phyloP scores from a whole-genome alignment of 2,113 vertebrate species.

The Peromyscus maniculatus region DNA sequence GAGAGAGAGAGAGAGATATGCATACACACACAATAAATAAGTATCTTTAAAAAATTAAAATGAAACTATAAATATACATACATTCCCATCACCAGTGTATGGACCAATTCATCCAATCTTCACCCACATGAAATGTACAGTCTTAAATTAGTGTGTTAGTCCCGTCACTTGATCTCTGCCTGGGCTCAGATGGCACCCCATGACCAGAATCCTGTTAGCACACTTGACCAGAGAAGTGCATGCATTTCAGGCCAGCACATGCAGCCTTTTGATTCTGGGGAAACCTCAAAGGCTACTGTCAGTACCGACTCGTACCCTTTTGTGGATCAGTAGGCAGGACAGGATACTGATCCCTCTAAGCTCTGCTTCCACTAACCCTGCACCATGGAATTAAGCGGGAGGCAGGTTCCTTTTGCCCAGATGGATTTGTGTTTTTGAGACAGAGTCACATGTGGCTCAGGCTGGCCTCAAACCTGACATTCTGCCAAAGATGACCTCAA shows the following conservation, averaged over 20 bases:
- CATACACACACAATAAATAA: not conserved
- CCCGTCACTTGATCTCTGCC: not conserved
- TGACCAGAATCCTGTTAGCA: not conserved
- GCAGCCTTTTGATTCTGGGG: conserved; percentile 18
- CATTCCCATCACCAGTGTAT: not conserved
- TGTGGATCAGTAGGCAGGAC: not conserved
- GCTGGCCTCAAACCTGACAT: not conserved
- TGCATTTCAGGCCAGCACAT: not conserved
- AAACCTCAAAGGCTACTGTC: not conserved
- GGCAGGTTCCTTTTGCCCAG: not conserved
- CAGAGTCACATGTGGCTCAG: not conserved
- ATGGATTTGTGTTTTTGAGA: not conserved
- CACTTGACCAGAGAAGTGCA: not conserved
- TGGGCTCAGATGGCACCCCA: not conserved
- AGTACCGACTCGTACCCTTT: not conserved
- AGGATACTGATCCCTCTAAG: not conserved
- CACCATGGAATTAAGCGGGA: conserved; percentile 14
- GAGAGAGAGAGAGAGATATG: not conserved
- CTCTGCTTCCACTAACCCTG: not conserved
- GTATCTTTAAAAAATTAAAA: not conserved
- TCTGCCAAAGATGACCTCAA: not conserved
- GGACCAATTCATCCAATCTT: not conserved
- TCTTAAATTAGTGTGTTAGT: not conserved
- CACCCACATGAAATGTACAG: not conserved
- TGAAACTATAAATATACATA: not conserved